These are phyloP conservation scores for Cavia aperea DNA, from an alignment of 2,113 vertebrate species.

Conservation along the genomic window DNA sequence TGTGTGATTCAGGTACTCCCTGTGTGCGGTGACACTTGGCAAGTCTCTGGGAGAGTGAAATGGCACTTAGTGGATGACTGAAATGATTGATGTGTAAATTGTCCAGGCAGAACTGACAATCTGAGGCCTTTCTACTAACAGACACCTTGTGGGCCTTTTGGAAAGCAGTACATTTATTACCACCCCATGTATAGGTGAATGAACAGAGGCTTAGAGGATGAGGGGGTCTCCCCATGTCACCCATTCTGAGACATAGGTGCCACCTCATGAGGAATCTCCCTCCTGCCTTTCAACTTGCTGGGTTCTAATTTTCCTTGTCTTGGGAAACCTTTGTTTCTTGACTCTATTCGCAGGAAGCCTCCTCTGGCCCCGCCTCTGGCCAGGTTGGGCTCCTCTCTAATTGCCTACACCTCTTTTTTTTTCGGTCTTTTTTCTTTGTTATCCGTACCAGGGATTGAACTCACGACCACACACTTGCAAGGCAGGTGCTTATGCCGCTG, in stretches of 20 bases:
- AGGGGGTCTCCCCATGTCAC: not conserved
- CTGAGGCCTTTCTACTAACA: not conserved
- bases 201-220: not conserved
- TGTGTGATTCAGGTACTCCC: not conserved
- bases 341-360: not conserved
- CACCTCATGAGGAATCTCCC: not conserved
- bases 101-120: not conserved
- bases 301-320: not conserved
- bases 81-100: not conserved
- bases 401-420: not conserved
- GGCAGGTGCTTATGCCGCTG: too few relatives aligned
- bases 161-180: not conserved
- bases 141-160: not conserved
- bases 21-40: not conserved
- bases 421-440: too few relatives aligned
- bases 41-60: not conserved
- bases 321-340: not conserved
- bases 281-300: accelerated
- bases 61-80: not conserved
- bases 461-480: too few relatives aligned
- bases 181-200: not conserved
- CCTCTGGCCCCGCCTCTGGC: not conserved
- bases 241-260: not conserved
- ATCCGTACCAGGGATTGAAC: too few relatives aligned
- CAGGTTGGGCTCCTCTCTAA: too few relatives aligned